Percentiles rank a stretch among this genome's conserved stretches.
phyloP scores from a whole-genome alignment of 2,888 invertebrate species.

The Netelia melanura region DNA sequence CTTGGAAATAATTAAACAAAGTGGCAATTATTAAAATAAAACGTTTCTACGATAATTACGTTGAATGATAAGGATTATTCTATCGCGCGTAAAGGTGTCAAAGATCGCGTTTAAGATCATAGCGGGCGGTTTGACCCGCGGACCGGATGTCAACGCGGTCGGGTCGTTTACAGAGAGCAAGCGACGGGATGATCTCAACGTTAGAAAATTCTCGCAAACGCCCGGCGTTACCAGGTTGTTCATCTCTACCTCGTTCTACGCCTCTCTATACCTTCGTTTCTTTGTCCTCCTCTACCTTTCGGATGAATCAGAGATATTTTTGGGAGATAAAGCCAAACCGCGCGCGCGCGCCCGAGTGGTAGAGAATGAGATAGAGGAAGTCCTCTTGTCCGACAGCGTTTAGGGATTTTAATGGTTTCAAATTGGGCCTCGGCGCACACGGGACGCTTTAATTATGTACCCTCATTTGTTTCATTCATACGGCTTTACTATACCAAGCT shows the following conservation, averaged over 20 bases:
- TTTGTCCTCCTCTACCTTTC: conserved; percentile 39
- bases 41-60: too few relatives aligned
- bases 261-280: conserved; percentile 13
- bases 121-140: conserved; percentile 7
- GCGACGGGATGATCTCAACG: conserved; percentile 42
- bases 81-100: conserved; percentile 68
- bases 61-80: neutral
- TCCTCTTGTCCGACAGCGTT: conserved; percentile 77
- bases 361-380: conserved; percentile 28
- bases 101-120: conserved; percentile 65
- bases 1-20: too few relatives aligned
- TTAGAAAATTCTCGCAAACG: conserved; percentile 17
- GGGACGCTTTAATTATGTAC: conserved; percentile 81
- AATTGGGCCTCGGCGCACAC: conserved; percentile 78
- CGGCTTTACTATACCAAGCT: conserved; percentile 60
- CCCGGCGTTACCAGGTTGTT: conserved; percentile 17
- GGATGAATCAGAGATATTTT: conserved; percentile 77
- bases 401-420: conserved; percentile 80
- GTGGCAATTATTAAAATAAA: too few relatives aligned
- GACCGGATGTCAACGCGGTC: conserved; percentile 75
- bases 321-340: conserved; percentile 74
- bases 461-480: conserved; percentile 82
- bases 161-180: neutral
- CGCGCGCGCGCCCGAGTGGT: conserved; percentile 58
- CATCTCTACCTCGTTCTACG: conserved; percentile 27